Evolutionary conservation across 2,888 invertebrate genomes (phyloP).

Genomic region (Crocallis elinguaria): DNA sequence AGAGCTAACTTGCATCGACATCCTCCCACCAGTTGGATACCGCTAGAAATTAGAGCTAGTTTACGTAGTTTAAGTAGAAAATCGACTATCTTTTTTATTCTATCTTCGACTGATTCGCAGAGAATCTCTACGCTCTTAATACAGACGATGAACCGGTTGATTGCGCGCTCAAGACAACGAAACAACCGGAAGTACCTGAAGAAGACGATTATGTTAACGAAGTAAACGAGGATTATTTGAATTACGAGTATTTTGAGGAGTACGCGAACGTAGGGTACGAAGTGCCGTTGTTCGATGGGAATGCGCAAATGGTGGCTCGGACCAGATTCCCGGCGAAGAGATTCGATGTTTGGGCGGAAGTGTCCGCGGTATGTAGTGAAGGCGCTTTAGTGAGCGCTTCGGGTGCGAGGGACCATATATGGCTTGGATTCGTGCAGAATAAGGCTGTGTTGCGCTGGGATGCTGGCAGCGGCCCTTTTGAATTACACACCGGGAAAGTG

Average conservation of each 20-base stretch:
- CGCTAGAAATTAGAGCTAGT: slow-evolving; percentile 67
- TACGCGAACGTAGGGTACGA: slow-evolving; percentile 60
- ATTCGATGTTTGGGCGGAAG: slow-evolving; percentile 79
- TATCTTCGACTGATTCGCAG: slow-evolving; percentile 67
- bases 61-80: slow-evolving; percentile 44
- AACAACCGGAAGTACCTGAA: slow-evolving; percentile 41
- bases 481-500: slow-evolving; percentile 68
- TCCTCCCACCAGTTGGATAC: slow-evolving; percentile 76
- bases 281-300: slow-evolving; percentile 74
- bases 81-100: slow-evolving; percentile 42
- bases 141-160: slow-evolving; percentile 47
- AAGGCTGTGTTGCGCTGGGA: slow-evolving; percentile 72
- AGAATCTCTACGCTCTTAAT: slow-evolving; percentile 55
- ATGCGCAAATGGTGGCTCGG: slow-evolving; percentile 68
- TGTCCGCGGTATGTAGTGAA: slow-evolving; percentile 70
- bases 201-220: slow-evolving; percentile 59
- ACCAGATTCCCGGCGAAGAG: slow-evolving; percentile 69
- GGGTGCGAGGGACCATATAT: slow-evolving; percentile 75
- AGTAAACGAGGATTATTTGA: slow-evolving; percentile 63
- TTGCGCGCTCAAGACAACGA: slow-evolving; percentile 49
- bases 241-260: slow-evolving; percentile 62
- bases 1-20: slow-evolving; percentile 71
- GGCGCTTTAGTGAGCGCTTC: slow-evolving; percentile 72
- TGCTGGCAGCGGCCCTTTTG: slow-evolving; percentile 71
- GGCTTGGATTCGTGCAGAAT: slow-evolving; percentile 73